A percentile compares a stretch with the other conserved stretches of the same genome.
phyloP scores from a whole-genome alignment of 1,140 invertebrate species.

The Pogonognathellus flavescens region DNA sequence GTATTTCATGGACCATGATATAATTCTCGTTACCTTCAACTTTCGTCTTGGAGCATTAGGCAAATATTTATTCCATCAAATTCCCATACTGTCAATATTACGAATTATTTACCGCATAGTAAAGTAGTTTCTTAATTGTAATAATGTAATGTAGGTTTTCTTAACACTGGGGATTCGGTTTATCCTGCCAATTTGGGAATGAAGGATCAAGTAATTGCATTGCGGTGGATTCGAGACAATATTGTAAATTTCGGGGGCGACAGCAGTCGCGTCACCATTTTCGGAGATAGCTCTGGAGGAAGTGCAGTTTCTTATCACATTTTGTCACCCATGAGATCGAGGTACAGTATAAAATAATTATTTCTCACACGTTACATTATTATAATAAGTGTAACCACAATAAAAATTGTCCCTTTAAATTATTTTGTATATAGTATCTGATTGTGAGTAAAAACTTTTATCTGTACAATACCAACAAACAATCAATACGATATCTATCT shows the following conservation, averaged over 20 bases:
- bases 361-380: too few relatives aligned
- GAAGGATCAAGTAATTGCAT: conserved; percentile 65
- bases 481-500: too few relatives aligned
- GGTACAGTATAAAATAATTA: neutral
- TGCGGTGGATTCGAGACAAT: conserved; percentile 58
- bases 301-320: conserved; percentile 39
- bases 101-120: neutral
- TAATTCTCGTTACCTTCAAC: conserved; percentile 49
- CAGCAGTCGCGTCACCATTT: conserved; percentile 31
- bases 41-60: conserved; percentile 42
- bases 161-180: conserved; percentile 51
- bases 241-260: conserved; percentile 57
- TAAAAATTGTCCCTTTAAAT: too few relatives aligned
- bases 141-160: conserved; percentile 33
- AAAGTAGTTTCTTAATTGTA: neutral
- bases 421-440: too few relatives aligned
- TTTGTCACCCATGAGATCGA: conserved; percentile 45
- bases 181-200: conserved; percentile 65
- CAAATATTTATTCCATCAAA: neutral
- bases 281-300: conserved; percentile 15
- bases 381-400: too few relatives aligned
- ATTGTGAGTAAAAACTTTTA: too few relatives aligned
- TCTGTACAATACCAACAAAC: too few relatives aligned
- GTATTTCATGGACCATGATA: conserved; percentile 54
- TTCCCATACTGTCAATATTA: neutral